phyloP scores from a whole-genome alignment of 2,888 invertebrate genomes.

The Eudemis profundana region DNA sequence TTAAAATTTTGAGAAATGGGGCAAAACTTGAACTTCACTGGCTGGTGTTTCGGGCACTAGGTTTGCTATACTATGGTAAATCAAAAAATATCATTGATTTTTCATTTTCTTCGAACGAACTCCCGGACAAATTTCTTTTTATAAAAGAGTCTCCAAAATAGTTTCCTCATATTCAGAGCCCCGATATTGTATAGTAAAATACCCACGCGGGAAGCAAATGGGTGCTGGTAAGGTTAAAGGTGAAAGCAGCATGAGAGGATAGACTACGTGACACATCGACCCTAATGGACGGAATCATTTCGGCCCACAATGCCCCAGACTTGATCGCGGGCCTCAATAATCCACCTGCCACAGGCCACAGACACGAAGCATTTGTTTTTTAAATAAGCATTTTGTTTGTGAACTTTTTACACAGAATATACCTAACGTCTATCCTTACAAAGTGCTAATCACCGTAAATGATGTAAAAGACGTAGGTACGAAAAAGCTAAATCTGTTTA shows the following conservation, averaged over 20 bases:
- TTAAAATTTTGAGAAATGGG: too few relatives aligned
- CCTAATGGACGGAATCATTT: slow-evolving; percentile 52
- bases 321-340: slow-evolving; percentile 38
- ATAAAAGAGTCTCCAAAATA: not conserved
- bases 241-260: slow-evolving; percentile 44
- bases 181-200: slow-evolving; percentile 22
- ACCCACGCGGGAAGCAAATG: slow-evolving; percentile 22
- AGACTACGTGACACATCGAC: slow-evolving; percentile 50
- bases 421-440: too few relatives aligned
- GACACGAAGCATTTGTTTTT: slow-evolving; percentile 6
- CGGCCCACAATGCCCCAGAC: slow-evolving; percentile 48
- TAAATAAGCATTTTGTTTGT: not conserved
- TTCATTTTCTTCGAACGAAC: not conserved
- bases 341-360: not conserved
- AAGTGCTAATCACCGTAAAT: not conserved
- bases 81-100: too few relatives aligned
- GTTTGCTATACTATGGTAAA: too few relatives aligned
- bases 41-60: too few relatives aligned
- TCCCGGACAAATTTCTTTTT: not conserved
- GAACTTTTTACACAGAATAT: too few relatives aligned
- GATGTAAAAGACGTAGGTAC: not conserved
- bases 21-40: too few relatives aligned
- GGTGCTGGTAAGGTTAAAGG: slow-evolving; percentile 33
- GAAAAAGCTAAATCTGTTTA: too few relatives aligned
- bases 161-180: slow-evolving; percentile 5